Evolutionary conservation across 2,888 invertebrate species (phyloP), one percentile per base, ranked within the genome.

Genomic region (Drepanosiphum platanoidis): DNA sequence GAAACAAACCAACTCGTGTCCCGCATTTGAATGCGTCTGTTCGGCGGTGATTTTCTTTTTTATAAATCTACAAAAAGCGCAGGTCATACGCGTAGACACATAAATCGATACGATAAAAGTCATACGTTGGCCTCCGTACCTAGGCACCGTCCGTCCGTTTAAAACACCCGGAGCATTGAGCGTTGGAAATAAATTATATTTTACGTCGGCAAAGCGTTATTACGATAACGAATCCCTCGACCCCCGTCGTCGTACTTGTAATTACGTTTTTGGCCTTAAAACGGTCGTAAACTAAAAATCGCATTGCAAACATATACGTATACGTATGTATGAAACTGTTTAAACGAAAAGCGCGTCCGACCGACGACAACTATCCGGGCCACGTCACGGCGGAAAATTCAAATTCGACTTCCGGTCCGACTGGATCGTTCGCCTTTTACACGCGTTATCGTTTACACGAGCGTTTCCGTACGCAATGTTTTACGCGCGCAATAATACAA

Each of bases 81-180:
- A 4, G n/a, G 18, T 30, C 3, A 30, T 27, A 1, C 22, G 2
- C 32, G 7, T 2, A 77, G n/a, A 22, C 18, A 0, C 1, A 52
- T 61, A 27, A 77, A 75, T 77, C 13, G 22, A 64, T 77, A 77
- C 36, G 34, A 39, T 18, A 39, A 30, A n/a, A 64, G 64, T 64
- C 13, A 27, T 64, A 27, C 61, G 3, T n/a, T 8, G n/a, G 61
- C 9, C 18, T 5, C 18, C 61, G 27, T 61, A n/a, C 9, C 3
- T 61, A 61, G 27, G 61, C n/a, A 27, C n/a, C n/a, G n/a, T n/a
- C n/a, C 4, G 52, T 22, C 52, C 3, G n/a, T 61, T 61, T 27
- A 61, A 61, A n/a, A 61, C 27, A 1, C 22, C 61, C 8, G 13
- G 61, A 18, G 58, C 61, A 77, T 77, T 77, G 61, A 39, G 27